Evolutionary conservation across 2,113 vertebrate genomes (phyloP), one percentile per base, ranked within the genome.

Genomic region (Phoenicopterus ruber): DNA sequence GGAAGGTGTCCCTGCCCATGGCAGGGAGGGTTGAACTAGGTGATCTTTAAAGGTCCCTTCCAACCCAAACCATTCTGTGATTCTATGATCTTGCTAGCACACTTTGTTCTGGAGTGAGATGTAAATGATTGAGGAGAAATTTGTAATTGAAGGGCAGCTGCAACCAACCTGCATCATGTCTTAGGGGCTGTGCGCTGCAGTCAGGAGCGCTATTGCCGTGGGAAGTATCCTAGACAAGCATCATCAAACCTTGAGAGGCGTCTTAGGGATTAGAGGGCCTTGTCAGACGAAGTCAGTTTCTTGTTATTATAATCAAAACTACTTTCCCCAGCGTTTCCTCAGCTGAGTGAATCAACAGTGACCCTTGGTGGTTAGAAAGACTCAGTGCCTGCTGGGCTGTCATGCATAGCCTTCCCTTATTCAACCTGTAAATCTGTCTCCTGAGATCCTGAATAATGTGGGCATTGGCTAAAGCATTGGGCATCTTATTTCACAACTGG

Each of bases 301-400:
- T 72, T 83, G 9, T 83, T 80, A 36, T 2, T 57, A 11, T 46
- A 49, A 57, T 61, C 24, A 62, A 32, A 78, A 90, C 11, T 61
- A 34, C 36, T 77, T 76, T 57, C 38, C 36, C 74, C 46, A 38
- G 29, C 67, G 17, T 38, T 90, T 81, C 13, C 32, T 94, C 40
- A 50, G 46, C 42, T 85, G 66, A 93, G 20, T 84, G 95, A 95
- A 85, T 95, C 96, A 97, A 91, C 97, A 97, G 91, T 97, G 97
- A 97, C 96, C 94, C 94, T 92, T 92, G 90, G 95, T 96, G 96
- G 96, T 81, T 92, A 82, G 88, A 95, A 76, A n/a, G 28, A 59
- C 54, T 90, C 76, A 86, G 82, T 96, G 76, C 82, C 69, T 94
- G 72, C 40, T 86, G 77, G 40, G 62, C 82, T 93, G 67, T 73